Conservation (phyloP, 2,113 vertebrate genomes). For the Erythrolamprus reginae region DNA sequence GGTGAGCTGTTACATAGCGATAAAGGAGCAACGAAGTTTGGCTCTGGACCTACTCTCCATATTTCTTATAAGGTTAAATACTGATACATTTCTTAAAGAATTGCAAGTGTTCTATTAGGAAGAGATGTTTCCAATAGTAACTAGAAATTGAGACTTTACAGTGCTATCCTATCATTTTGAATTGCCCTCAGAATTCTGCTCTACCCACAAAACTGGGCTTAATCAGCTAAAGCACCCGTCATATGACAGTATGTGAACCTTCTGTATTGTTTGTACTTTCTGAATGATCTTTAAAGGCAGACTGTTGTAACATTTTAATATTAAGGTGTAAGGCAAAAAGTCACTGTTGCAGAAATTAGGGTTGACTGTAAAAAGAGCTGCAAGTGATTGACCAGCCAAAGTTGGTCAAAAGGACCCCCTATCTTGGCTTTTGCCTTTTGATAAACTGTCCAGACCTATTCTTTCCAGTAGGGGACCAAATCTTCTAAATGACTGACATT, state of each 20-base stretch:
- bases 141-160: not conserved
- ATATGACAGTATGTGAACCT: not conserved
- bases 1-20: not conserved
- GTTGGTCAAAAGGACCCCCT: not conserved
- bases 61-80: not conserved
- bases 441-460: not conserved
- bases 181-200: not conserved
- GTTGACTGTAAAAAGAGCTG: not conserved
- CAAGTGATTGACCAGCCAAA: not conserved
- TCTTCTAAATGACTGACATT: not conserved
- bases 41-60: not conserved
- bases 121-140: not conserved
- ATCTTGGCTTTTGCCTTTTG: not conserved
- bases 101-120: not conserved
- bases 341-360: not conserved
- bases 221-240: not conserved
- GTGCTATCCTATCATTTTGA: not conserved
- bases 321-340: not conserved
- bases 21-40: not conserved
- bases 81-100: not conserved
- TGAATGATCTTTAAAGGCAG: not conserved
- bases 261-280: not conserved
- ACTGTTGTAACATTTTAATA: not conserved
- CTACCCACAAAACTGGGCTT: not conserved
- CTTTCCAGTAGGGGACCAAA: not conserved